Conservation (phyloP, 1,140 invertebrate genomes). For the Atopsyche davidsoni region DNA sequence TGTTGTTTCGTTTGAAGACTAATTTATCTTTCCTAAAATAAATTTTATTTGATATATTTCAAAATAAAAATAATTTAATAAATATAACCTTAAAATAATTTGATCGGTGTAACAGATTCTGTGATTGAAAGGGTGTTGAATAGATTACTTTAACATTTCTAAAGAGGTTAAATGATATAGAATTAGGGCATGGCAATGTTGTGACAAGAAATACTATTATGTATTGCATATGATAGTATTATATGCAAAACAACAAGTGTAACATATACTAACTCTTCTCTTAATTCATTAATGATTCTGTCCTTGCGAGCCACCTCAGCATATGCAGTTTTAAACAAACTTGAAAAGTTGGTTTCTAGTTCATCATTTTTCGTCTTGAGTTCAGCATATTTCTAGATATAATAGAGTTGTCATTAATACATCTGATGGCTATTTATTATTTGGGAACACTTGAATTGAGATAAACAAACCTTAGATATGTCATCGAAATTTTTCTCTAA, state of each 20-base stretch:
- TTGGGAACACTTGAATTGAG: too few species aligned
- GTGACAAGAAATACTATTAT: neutral
- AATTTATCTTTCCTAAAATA: neutral
- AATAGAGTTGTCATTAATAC: too few species aligned
- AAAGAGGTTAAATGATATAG: neutral
- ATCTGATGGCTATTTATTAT: too few species aligned
- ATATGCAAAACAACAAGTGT: neutral
- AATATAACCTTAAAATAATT: neutral
- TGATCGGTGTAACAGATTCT: neutral
- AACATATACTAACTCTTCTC: constrained; percentile 33
- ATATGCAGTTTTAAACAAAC: constrained; percentile 44
- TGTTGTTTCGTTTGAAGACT: neutral
- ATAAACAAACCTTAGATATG: too few species aligned
- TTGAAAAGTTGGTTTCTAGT: constrained; percentile 40
- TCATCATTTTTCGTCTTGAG: constrained; percentile 31
- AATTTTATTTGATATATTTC: neutral
- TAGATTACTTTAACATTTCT: neutral
- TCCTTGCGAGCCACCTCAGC: constrained; percentile 46
- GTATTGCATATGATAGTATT: neutral
- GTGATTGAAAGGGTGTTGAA: neutral
- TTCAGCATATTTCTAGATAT: constrained; percentile 5
- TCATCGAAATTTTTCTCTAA: too few species aligned
- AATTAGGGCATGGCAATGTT: neutral
- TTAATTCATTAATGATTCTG: constrained; percentile 38
- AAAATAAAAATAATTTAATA: neutral